Conservation (phyloP, 2,797 vertebrate species). For the Masticophis lateralis region DNA sequence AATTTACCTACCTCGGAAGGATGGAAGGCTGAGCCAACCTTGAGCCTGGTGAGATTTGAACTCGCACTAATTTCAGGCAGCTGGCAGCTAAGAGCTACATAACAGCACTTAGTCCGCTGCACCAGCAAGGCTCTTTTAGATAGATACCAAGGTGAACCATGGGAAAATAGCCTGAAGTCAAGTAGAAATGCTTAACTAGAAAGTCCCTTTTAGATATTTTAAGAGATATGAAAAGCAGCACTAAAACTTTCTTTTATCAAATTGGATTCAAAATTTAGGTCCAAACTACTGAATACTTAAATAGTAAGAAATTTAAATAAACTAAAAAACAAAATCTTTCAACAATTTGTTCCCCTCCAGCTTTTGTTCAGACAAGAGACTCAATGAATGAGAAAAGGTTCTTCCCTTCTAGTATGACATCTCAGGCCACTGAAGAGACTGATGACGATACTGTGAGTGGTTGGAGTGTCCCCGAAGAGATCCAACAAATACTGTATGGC, state of each 20-base stretch:
- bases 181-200: background rate
- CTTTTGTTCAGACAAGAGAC: slow-evolving; percentile 18
- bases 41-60: no score
- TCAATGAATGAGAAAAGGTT: slow-evolving; percentile 10
- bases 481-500: slow-evolving; percentile 63
- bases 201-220: background rate
- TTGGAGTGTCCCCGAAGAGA: slow-evolving; percentile 73
- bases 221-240: background rate
- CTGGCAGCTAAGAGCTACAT: no score
- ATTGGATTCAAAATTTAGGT: background rate
- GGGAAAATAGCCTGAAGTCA: background rate
- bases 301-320: background rate
- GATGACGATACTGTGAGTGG: slow-evolving; percentile 67
- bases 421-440: slow-evolving; percentile 39
- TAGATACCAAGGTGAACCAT: background rate
- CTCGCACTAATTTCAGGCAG: no score
- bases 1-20: no score
- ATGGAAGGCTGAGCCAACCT: no score
- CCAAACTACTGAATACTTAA: background rate
- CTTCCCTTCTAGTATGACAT: background rate
- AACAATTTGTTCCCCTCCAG: slow-evolving; percentile 41
- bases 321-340: background rate
- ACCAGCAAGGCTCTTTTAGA: no score
- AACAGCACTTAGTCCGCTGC: no score
- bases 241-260: background rate